phyloP scores from a whole-genome alignment of 2,113 vertebrate genomes.

The Syrrhaptes paradoxus region DNA sequence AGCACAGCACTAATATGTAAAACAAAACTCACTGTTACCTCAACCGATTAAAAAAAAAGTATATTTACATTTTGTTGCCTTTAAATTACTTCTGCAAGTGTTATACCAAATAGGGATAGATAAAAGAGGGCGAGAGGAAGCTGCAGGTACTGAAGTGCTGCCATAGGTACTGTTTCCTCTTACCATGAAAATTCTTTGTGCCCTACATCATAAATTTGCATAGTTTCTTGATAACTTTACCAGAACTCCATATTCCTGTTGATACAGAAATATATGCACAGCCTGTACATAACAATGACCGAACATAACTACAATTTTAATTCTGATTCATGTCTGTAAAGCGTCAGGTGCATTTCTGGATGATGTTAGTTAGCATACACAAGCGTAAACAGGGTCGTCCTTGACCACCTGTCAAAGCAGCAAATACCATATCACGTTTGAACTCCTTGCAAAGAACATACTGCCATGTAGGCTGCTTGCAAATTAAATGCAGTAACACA shows the following conservation, averaged over 20 bases:
- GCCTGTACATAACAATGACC: not conserved
- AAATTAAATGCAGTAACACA: not conserved
- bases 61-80: slow-evolving; percentile 12
- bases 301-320: not conserved
- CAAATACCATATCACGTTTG: not conserved
- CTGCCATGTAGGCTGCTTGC: not conserved
- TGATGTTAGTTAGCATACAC: not conserved
- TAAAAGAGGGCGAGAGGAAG: not conserved
- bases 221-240: not conserved
- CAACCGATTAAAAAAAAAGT: slow-evolving; percentile 34
- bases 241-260: not conserved
- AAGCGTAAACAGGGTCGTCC: not conserved
- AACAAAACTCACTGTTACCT: slow-evolving; percentile 50
- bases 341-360: not conserved
- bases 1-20: slow-evolving; percentile 35
- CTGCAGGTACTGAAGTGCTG: not conserved
- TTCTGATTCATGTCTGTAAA: not conserved
- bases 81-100: slow-evolving; percentile 37
- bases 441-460: not conserved
- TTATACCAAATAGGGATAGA: not conserved
- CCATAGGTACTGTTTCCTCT: not conserved
- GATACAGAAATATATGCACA: not conserved
- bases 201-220: not conserved
- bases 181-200: not conserved
- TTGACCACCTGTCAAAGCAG: not conserved